Evolutionary conservation across 2,113 vertebrate species (phyloP).

Genomic region (Hystrix cristata): DNA sequence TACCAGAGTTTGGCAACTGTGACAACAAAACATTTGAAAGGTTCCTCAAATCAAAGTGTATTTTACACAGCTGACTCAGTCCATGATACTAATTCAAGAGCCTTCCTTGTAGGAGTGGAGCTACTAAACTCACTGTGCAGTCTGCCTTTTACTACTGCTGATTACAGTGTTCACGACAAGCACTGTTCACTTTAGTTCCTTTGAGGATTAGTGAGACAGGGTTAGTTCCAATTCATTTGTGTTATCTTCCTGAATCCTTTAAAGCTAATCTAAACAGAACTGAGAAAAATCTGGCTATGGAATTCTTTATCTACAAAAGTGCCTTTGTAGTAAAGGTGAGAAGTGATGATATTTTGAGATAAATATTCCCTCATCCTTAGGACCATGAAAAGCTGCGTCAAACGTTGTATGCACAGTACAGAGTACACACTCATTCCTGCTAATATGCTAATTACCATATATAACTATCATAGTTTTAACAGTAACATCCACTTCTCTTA

Average conservation of each 20-base stretch:
- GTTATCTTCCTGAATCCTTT: background rate
- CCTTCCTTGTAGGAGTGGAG: background rate
- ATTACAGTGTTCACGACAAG: background rate
- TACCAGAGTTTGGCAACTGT: background rate
- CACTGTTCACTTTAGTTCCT: background rate
- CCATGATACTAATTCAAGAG: constrained; percentile 37
- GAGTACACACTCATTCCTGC: background rate
- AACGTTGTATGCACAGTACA: constrained; percentile 31
- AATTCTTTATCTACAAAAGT: constrained; percentile 59
- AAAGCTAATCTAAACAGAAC: constrained; percentile 58
- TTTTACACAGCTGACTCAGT: background rate
- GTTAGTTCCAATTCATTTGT: constrained; percentile 31
- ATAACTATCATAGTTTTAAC: background rate
- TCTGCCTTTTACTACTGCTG: background rate
- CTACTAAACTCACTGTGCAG: background rate
- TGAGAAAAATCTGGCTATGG: background rate
- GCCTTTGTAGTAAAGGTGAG: background rate
- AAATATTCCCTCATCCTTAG: background rate
- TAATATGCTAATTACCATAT: constrained; percentile 36
- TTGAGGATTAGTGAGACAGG: background rate
- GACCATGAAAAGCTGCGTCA: constrained; percentile 6
- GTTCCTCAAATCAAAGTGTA: background rate
- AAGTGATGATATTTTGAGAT: constrained; percentile 7
- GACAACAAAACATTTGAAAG: constrained; percentile 6
- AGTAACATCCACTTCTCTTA: background rate